Percentiles rank a stretch among this genome's conserved stretches.
Evolutionary conservation across 92 coral and sea anemone species (phyloP).

Genomic region (Epizoanthus illoricatus): DNA sequence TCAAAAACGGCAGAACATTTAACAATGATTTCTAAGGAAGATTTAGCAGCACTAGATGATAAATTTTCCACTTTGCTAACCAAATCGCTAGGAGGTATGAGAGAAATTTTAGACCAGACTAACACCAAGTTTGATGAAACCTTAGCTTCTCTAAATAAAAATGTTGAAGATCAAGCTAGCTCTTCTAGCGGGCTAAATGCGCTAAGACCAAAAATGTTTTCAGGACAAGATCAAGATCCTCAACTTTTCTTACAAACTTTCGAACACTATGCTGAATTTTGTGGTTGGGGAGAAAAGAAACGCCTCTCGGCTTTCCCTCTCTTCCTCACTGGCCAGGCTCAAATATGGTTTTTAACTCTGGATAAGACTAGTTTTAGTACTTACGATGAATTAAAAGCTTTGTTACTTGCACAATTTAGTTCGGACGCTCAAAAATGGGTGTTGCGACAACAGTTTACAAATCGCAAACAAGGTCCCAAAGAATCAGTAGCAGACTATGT

Average conservation of each 20-base stretch:
- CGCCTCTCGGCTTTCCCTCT: constrained; percentile 3
- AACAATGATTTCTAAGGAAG: too few species aligned
- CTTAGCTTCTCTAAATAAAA: too few species aligned
- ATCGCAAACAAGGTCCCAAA: not conserved
- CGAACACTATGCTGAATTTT: not conserved
- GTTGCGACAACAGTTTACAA: not conserved
- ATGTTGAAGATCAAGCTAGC: too few species aligned
- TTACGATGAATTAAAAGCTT: not conserved
- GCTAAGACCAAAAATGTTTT: not conserved
- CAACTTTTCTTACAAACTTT: not conserved
- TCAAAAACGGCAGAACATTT: too few species aligned
- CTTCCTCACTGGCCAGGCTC: constrained; percentile 4
- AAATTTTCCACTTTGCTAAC: too few species aligned
- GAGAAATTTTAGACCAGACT: too few species aligned
- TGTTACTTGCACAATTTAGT: not conserved
- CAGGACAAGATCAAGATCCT: not conserved
- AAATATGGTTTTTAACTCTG: constrained; percentile 9
- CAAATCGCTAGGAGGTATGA: too few species aligned
- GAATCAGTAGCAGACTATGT: not conserved
- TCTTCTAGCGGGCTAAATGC: not conserved
- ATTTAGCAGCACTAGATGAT: too few species aligned
- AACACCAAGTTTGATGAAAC: too few species aligned
- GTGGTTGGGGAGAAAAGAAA: not conserved
- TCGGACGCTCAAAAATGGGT: not conserved
- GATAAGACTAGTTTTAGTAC: constrained; percentile 2